Conservation (phyloP, 2,113 vertebrate genomes). For the Grantiella picta region DNA sequence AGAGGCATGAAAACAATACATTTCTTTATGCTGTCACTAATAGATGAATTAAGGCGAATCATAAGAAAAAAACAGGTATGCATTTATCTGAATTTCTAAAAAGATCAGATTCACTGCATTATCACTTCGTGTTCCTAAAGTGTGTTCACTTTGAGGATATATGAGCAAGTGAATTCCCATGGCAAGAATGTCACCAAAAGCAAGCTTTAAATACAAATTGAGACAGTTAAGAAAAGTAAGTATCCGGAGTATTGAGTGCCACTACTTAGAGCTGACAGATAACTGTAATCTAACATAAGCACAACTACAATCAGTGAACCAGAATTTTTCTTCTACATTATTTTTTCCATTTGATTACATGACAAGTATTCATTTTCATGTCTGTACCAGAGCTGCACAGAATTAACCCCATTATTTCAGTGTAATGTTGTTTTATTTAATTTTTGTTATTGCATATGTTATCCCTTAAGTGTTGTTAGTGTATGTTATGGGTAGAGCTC, state of each 20-base stretch:
- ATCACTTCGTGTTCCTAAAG: neutral
- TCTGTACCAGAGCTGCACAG: neutral
- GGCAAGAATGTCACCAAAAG: slow-evolving; percentile 5
- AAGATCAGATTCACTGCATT: neutral
- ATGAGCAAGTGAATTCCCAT: neutral
- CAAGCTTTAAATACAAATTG: neutral
- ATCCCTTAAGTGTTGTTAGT: neutral
- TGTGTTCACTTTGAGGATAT: neutral
- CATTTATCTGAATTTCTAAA: slow-evolving; percentile 7
- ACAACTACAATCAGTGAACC: neutral
- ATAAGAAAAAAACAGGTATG: neutral
- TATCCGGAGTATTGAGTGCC: neutral
- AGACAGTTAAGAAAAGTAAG: neutral
- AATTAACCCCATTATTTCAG: neutral
- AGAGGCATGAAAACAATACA: neutral
- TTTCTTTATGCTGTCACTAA: neutral
- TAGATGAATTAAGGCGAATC: neutral
- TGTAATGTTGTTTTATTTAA: neutral
- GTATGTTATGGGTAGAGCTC: neutral
- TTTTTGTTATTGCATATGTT: neutral
- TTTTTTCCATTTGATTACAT: slow-evolving; percentile 12
- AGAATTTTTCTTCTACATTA: neutral
- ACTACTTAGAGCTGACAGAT: neutral
- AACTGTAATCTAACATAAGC: slow-evolving; percentile 4
- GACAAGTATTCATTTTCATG: slow-evolving; percentile 16